These are phyloP conservation scores for Scaeva pyrastri DNA, from an alignment of 2,888 invertebrate species.

Conservation along the genomic window DNA sequence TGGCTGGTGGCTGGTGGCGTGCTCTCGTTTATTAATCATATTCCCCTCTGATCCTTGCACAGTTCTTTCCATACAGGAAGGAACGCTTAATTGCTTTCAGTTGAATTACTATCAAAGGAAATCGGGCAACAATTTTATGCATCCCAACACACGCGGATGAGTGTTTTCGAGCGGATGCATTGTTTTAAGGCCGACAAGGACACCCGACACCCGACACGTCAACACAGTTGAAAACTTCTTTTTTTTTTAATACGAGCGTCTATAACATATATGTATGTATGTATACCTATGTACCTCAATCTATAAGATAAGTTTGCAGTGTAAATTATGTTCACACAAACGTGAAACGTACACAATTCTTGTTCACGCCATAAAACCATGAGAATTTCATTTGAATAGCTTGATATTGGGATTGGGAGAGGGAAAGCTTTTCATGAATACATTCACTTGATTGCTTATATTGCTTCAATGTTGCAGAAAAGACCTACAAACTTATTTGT, in stretches of 20 bases:
- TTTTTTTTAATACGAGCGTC: constrained; percentile 4
- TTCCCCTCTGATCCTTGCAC: not conserved
- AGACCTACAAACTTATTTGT: constrained; percentile 19
- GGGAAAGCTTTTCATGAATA: constrained; percentile 49
- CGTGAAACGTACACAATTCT: constrained; percentile 39
- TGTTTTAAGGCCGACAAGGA: constrained; percentile 66
- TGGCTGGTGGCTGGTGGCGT: not conserved
- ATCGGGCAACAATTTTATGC: constrained; percentile 73
- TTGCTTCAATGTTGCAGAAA: constrained; percentile 45
- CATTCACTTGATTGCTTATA: constrained; percentile 49
- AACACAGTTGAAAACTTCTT: constrained; percentile 58
- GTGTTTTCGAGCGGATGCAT: constrained; percentile 71
- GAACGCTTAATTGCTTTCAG: constrained; percentile 69
- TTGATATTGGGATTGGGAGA: constrained; percentile 49
- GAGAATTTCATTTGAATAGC: constrained; percentile 66
- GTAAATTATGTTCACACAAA: constrained; percentile 49
- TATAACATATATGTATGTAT: constrained; percentile 27
- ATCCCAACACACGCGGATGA: constrained; percentile 69
- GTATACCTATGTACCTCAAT: too few relatives aligned
- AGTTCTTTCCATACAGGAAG: not conserved
- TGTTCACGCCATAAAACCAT: constrained; percentile 63
- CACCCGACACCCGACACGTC: not conserved
- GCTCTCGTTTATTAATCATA: constrained; percentile 37
- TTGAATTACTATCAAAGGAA: constrained; percentile 74
- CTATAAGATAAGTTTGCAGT: constrained; percentile 58